phyloP scores from a whole-genome alignment of 2,888 invertebrate genomes.

The Cylloceria caligata region DNA sequence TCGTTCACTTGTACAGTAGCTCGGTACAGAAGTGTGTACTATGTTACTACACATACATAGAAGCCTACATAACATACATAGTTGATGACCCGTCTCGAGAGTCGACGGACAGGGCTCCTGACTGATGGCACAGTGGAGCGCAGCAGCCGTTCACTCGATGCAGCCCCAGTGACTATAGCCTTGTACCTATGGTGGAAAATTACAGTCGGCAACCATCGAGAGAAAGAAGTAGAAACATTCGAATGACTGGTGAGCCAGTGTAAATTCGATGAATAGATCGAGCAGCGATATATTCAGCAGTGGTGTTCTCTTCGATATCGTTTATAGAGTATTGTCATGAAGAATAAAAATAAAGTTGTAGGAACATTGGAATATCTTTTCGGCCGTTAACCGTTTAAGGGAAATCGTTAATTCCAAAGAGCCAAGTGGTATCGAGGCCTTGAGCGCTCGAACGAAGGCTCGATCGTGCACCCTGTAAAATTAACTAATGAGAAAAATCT shows the following conservation, averaged over 20 bases:
- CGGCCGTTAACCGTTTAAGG: no score
- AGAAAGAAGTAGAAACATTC: conserved; percentile 5
- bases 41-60: neutral
- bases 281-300: neutral
- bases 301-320: neutral
- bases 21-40: neutral
- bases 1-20: neutral
- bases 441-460: no score
- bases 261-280: neutral
- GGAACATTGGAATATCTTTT: no score
- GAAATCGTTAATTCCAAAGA: no score
- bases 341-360: no score
- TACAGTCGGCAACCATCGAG: conserved; percentile 3
- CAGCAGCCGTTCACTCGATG: conserved; percentile 35
- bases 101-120: conserved; percentile 31
- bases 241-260: neutral
- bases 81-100: conserved; percentile 55
- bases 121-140: conserved; percentile 18
- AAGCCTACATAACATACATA: conserved; percentile 38
- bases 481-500: no score
- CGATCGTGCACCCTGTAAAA: no score
- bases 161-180: conserved; percentile 27
- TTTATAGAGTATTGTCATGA: neutral
- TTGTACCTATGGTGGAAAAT: conserved; percentile 60
- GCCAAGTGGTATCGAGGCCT: no score